Evolutionary conservation across 2,888 invertebrate genomes (phyloP).

Genomic region (Acrobasis suavella): DNA sequence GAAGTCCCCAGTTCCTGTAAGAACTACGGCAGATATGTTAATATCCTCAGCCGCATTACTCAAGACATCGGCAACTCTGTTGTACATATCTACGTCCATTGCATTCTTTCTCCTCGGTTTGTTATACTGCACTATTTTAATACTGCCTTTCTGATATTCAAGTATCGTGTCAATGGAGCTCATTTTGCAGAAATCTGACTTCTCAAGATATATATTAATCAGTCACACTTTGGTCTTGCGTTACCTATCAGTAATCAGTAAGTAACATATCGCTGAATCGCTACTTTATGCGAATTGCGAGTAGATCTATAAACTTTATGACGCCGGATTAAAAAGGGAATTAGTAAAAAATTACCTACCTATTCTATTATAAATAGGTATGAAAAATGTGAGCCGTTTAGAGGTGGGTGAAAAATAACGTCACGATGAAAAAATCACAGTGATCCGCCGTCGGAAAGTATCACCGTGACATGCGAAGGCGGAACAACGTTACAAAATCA

Average conservation of each 20-base stretch:
- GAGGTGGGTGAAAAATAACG: no score
- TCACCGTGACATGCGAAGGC: no score
- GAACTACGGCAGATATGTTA: conserved; percentile 85
- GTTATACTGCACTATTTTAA: conserved; percentile 85
- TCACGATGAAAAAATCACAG: no score
- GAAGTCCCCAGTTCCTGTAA: conserved; percentile 91
- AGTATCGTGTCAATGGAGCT: conserved; percentile 45
- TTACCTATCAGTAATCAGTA: neutral
- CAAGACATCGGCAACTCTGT: conserved; percentile 83
- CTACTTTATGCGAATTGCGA: neutral
- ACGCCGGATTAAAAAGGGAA: no score
- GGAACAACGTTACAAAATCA: no score
- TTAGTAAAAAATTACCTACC: no score
- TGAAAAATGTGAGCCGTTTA: no score
- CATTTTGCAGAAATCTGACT: conserved; percentile 32
- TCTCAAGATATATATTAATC: neutral
- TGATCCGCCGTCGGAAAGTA: no score
- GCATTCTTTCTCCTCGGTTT: conserved; percentile 92
- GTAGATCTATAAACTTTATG: neutral
- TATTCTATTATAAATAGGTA: no score
- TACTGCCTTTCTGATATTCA: conserved; percentile 49
- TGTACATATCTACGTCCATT: conserved; percentile 86
- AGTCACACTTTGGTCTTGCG: neutral
- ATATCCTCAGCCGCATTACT: conserved; percentile 87
- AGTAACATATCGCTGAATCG: neutral